phyloP scores from a whole-genome alignment of 2,888 invertebrate genomes.

The Sylvicola cinctus region DNA sequence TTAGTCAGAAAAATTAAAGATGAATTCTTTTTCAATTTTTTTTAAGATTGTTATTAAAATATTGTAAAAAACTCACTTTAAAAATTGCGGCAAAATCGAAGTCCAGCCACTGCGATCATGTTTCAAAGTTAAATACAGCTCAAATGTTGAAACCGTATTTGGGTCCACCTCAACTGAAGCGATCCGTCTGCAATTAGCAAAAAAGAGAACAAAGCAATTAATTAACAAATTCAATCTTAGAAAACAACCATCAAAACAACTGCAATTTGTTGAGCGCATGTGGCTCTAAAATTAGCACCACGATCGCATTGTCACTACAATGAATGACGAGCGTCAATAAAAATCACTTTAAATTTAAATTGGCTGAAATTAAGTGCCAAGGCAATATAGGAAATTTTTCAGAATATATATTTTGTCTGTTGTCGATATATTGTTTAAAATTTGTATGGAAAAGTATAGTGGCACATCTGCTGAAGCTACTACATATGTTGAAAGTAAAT shows the following conservation, averaged over 20 bases:
- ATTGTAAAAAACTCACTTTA: constrained; percentile 53
- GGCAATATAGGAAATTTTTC: too few species aligned
- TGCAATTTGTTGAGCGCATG: not conserved
- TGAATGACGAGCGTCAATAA: constrained; percentile 2
- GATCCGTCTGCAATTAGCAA: constrained; percentile 31
- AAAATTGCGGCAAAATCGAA: constrained; percentile 67
- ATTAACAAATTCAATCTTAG: constrained; percentile 1
- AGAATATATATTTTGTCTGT: too few species aligned
- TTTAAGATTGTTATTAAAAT: not conserved
- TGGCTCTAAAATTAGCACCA: too few species aligned
- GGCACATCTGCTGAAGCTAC: too few species aligned
- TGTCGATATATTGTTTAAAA: too few species aligned
- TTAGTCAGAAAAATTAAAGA: constrained; percentile 3
- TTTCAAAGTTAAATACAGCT: constrained; percentile 69
- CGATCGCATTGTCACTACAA: too few species aligned
- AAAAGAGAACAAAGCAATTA: constrained; percentile 3
- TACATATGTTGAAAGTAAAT: too few species aligned
- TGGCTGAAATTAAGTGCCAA: constrained; percentile 2
- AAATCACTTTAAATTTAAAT: constrained; percentile 4
- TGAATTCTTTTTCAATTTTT: not conserved
- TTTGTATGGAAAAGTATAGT: too few species aligned
- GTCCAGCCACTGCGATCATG: constrained; percentile 78
- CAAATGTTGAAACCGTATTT: constrained; percentile 74
- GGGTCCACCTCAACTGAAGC: constrained; percentile 74
- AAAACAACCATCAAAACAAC: constrained; percentile 1